Conservation (phyloP, 2,888 invertebrate species). For the Erebia palarica region DNA sequence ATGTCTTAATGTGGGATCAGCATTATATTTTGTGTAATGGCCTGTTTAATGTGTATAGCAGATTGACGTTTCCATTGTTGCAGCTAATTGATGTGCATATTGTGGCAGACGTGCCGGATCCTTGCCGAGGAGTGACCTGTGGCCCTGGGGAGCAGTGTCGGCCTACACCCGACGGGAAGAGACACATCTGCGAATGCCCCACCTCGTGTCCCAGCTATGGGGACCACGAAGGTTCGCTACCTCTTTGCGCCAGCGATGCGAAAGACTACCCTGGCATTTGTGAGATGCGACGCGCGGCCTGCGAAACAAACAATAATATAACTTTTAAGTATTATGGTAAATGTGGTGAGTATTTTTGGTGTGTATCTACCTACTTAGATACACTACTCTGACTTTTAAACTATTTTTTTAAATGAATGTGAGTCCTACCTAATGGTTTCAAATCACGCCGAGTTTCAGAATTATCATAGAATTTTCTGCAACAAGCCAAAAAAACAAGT, state of each 20-base stretch:
- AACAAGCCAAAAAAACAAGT: too few species aligned
- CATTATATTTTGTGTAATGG: too few species aligned
- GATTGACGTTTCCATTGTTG: slow-evolving; percentile 44
- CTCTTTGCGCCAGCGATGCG: slow-evolving; percentile 93
- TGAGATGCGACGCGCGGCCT: slow-evolving; percentile 90
- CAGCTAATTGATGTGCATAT: slow-evolving; percentile 46
- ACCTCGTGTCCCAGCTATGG: slow-evolving; percentile 91
- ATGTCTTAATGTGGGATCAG: too few species aligned
- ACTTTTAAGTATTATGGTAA: slow-evolving; percentile 92
- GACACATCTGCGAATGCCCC: slow-evolving; percentile 90
- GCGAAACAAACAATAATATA: slow-evolving; percentile 88
- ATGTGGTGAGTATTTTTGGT: slow-evolving; percentile 86
- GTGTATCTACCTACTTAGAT: background rate
- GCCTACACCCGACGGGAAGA: slow-evolving; percentile 85
- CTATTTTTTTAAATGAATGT: too few species aligned
- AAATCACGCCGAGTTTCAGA: background rate
- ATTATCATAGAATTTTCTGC: background rate
- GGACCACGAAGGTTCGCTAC: slow-evolving; percentile 89
- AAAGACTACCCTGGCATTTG: slow-evolving; percentile 93
- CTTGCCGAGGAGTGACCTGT: slow-evolving; percentile 90
- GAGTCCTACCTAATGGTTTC: background rate
- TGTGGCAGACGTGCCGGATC: slow-evolving; percentile 82
- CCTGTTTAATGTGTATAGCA: slow-evolving; percentile 32
- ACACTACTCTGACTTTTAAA: background rate
- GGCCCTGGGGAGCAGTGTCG: slow-evolving; percentile 90